Evolutionary conservation across 2,888 invertebrate genomes (phyloP).

Genomic region (Diadromus collaris): DNA sequence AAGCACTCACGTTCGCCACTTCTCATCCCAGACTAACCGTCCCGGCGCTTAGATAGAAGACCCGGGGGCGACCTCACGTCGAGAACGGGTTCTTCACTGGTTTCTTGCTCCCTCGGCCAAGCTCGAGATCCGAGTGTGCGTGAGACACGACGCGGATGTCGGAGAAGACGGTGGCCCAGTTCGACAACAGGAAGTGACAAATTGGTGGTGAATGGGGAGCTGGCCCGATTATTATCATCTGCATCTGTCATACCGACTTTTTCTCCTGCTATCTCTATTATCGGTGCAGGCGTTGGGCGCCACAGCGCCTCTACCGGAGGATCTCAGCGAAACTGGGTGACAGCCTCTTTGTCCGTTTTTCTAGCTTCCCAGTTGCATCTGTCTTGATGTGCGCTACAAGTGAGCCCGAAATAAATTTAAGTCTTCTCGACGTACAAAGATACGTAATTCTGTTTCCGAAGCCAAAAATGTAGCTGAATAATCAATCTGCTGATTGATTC

Average conservation of each 20-base stretch:
- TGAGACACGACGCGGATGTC: slow-evolving; percentile 15
- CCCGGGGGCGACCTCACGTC: slow-evolving; percentile 32
- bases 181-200: slow-evolving; percentile 74
- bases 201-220: slow-evolving; percentile 69
- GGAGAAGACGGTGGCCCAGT: slow-evolving; percentile 60
- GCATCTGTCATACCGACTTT: slow-evolving; percentile 17
- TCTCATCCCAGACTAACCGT: slow-evolving; percentile 27
- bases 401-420: too few relatives aligned
- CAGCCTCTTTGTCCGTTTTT: not conserved
- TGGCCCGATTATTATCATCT: slow-evolving; percentile 51
- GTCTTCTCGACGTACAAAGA: too few relatives aligned
- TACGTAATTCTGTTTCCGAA: too few relatives aligned
- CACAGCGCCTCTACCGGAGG: not conserved
- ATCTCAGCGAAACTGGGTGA: not conserved
- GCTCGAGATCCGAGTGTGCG: not conserved
- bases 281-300: not conserved
- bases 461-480: not conserved
- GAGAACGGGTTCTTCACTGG: slow-evolving; percentile 26
- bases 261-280: slow-evolving; percentile 6
- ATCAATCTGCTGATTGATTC: not conserved
- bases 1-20: slow-evolving; percentile 64
- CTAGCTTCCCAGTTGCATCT: not conserved
- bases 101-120: slow-evolving; percentile 20
- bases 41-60: slow-evolving; percentile 49
- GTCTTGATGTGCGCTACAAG: not conserved